Conservation (phyloP, 2,888 invertebrate genomes). For the Alentia gelatinosa region DNA sequence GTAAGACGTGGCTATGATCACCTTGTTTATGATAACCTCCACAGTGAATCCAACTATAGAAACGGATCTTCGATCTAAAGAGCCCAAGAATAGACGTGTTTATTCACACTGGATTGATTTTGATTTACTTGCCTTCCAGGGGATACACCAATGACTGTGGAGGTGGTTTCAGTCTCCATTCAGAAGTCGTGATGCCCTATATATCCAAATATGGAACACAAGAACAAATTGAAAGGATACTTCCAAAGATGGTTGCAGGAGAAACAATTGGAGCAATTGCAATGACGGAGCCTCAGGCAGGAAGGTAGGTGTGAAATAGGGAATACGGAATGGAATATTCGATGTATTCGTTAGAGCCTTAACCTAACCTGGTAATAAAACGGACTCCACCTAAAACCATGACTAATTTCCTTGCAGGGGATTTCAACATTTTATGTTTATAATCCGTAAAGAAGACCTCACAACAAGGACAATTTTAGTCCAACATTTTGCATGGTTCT, state of each 20-base stretch:
- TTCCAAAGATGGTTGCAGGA: conserved; percentile 80
- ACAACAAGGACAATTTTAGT: neutral
- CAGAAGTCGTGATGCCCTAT: conserved; percentile 82
- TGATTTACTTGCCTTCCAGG: neutral
- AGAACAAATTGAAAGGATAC: conserved; percentile 80
- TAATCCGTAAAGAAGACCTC: neutral
- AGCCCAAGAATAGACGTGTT: neutral
- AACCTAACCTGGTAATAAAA: neutral
- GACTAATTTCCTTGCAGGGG: neutral
- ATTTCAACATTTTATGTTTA: no score
- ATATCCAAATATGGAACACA: conserved; percentile 80
- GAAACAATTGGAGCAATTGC: conserved; percentile 81
- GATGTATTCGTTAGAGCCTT: neutral
- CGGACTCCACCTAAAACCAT: neutral
- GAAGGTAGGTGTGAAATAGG: conserved; percentile 77
- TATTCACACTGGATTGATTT: neutral
- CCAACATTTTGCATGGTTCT: no score
- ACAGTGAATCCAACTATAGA: neutral
- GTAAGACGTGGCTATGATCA: neutral
- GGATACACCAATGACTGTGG: conserved; percentile 79
- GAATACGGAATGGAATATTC: neutral
- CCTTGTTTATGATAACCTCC: neutral
- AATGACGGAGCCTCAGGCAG: conserved; percentile 82
- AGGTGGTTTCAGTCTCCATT: conserved; percentile 80
- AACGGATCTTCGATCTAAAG: neutral